Conservation (phyloP, 2,113 vertebrate species). For the Pteruthius melanotis region DNA sequence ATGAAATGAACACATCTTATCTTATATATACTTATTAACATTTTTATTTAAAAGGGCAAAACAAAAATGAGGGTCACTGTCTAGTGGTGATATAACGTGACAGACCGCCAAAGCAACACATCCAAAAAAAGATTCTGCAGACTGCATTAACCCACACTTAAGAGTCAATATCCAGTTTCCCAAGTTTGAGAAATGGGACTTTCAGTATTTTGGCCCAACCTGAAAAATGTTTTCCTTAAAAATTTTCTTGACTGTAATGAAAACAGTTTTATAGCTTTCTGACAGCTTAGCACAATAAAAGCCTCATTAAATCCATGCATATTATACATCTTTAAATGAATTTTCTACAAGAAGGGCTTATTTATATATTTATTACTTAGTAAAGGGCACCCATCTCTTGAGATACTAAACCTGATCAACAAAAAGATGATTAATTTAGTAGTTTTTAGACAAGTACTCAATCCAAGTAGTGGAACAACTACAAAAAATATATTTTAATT, state of each 20-base stretch:
- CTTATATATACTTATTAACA: neutral
- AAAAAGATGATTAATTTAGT: neutral
- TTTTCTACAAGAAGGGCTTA: neutral
- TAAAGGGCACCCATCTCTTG: neutral
- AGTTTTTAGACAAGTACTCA: neutral
- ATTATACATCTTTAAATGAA: neutral
- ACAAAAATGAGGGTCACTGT: neutral
- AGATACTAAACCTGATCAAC: neutral
- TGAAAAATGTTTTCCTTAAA: neutral
- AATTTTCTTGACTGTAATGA: neutral
- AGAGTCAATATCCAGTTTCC: neutral
- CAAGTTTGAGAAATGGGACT: neutral
- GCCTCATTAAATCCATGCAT: neutral
- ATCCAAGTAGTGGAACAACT: neutral
- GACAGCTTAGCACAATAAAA: neutral
- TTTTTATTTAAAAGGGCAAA: neutral
- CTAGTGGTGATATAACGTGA: neutral
- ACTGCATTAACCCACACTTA: neutral
- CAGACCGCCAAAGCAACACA: neutral
- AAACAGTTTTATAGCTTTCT: neutral
- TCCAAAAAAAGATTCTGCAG: neutral
- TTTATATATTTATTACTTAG: neutral
- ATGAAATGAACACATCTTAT: neutral
- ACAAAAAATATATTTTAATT: neutral
- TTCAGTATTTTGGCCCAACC: neutral